Evolutionary conservation across 2,113 vertebrate genomes (phyloP).

Genomic region (Laticauda laticaudata): DNA sequence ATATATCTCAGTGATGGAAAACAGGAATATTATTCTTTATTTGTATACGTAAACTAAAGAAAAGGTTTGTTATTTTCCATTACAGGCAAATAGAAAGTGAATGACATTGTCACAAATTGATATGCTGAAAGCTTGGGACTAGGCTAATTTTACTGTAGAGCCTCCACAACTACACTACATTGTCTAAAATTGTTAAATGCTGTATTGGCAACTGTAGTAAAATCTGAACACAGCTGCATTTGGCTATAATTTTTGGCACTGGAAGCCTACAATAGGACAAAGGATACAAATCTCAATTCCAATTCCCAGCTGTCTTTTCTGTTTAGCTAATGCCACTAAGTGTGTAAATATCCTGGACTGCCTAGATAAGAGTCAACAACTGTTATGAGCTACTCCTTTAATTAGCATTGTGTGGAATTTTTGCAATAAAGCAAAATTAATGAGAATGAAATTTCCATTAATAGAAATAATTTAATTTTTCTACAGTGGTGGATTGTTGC

Average conservation of each 20-base stretch:
- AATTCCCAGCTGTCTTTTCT: slow-evolving; percentile 16
- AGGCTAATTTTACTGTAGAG: background rate
- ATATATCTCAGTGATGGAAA: background rate
- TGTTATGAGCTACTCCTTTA: slow-evolving; percentile 4
- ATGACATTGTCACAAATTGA: background rate
- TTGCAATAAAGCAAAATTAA: slow-evolving; percentile 3
- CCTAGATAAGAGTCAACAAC: slow-evolving; percentile 7
- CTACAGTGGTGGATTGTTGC: background rate
- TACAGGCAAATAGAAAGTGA: background rate
- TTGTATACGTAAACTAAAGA: background rate
- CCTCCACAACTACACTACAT: background rate
- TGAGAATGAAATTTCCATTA: background rate
- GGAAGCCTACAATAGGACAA: background rate
- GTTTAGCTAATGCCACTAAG: slow-evolving; percentile 5
- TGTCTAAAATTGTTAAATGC: background rate
- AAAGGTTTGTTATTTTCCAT: background rate
- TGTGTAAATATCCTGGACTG: background rate
- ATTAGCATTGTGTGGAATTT: background rate
- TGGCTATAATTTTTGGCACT: slow-evolving; percentile 3
- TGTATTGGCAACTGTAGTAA: background rate
- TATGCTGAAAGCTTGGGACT: background rate
- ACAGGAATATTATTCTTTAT: background rate
- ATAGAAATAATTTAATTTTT: background rate
- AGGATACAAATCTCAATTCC: slow-evolving; percentile 1
- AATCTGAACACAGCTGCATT: background rate